Evolutionary conservation across 1,140 invertebrate species (phyloP), one percentile per base, ranked within the genome.

Genomic region (Magallana ariakensis): DNA sequence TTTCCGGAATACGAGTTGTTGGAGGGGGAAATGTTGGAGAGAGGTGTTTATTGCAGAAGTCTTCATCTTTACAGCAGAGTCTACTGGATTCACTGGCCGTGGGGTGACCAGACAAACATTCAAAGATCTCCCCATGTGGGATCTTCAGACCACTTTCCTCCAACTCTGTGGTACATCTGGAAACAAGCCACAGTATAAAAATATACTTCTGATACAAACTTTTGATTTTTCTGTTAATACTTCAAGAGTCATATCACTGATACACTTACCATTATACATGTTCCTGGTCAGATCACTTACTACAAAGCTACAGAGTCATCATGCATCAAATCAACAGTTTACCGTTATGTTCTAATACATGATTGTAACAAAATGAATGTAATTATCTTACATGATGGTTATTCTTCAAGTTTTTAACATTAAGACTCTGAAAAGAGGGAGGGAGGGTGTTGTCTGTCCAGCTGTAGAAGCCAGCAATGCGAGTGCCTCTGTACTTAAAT

Each of bases 11-110:
- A 13, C 15, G 22, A 62, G 85, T 86, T 46, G 87, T 88, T 10
- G 82, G 62, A 11, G 87, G 87, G 11, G 85, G 66, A 26, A 80
- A 62, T 56, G 87, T 88, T 33, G 87, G 87, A n/a, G 1, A 6
- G 9, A 88, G 66, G 1, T 57, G 10, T 80, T 33, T 54, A 66
- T 88, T 88, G 81, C 87, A 88, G 55, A 81, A 84, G 58, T 88
- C 85, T 22, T 26, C 19, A 56, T 86, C 83, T 8, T 84, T 46
- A 81, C 87, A 88, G 46, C 87, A 88, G 6, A 86, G 56, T 60
- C 56, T 13, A 55, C 26, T 84, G 66, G 66, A 33, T 26, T 7
- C 1, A 26, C 33, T 22, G 22, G 19, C 66, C 13, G 7, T 13
- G 1, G 22, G 66, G 9, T 33, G 13, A 26, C 22, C 26, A 10